These are phyloP conservation scores for Manis crassicaudata DNA, from an alignment of 2,797 vertebrate species.

Conservation along the genomic window DNA sequence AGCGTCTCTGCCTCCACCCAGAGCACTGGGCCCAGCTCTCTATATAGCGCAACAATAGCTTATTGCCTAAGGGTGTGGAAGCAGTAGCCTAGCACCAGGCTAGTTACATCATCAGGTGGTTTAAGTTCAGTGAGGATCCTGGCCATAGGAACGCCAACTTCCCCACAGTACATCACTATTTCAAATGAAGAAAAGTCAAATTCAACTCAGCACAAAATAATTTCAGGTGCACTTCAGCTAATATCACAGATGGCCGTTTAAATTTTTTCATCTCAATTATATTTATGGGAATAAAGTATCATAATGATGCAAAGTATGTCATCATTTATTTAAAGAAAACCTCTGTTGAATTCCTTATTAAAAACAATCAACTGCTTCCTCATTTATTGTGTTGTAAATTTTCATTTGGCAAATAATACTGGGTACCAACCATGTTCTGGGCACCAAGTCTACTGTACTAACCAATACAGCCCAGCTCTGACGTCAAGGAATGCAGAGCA, in stretches of 20 bases:
- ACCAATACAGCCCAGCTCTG: neutral
- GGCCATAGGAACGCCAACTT: too few relatives aligned
- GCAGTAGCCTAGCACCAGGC: too few relatives aligned
- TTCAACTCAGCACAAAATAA: conserved; percentile 8
- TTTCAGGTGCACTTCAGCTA: neutral
- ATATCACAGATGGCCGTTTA: neutral
- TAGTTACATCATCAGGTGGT: too few relatives aligned
- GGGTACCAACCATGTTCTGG: neutral
- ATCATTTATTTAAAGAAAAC: conserved; percentile 22
- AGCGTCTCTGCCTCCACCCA: too few relatives aligned
- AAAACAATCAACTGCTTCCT: conserved; percentile 10
- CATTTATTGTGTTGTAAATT: conserved; percentile 7
- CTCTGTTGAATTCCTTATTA: neutral
- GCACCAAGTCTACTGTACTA: neutral
- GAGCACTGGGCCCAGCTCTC: too few relatives aligned
- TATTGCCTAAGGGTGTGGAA: too few relatives aligned
- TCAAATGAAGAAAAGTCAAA: conserved; percentile 22
- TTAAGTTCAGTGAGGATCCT: too few relatives aligned
- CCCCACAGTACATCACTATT: neutral
- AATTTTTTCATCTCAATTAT: neutral
- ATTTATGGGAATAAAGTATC: conserved; percentile 14
- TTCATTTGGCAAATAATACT: neutral
- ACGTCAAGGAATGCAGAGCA: neutral
- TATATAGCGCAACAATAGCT: too few relatives aligned
- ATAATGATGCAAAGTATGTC: neutral